Evolutionary conservation across 2,797 vertebrate species (phyloP), one percentile per base, ranked within the genome.

Genomic region (Melanogrammus aeglefinus): DNA sequence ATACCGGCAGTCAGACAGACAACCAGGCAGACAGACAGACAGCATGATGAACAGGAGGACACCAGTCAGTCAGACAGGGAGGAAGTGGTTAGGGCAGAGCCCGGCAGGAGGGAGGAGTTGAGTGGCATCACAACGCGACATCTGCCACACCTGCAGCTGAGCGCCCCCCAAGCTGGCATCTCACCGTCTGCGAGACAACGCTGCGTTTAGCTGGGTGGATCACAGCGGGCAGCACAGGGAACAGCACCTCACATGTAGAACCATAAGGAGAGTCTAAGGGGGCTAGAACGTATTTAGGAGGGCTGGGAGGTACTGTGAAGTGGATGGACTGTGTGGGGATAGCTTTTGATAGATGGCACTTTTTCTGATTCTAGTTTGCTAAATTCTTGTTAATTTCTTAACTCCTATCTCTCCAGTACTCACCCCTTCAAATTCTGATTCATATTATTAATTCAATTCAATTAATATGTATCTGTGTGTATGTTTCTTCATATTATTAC

Each of bases 121-220:
- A 84, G 77, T 86, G 84, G 80, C 83, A 84, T 84, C 80, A 39
- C 79, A 14, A 13, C 29, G 72, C 16, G 83, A 84, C 86, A 86
- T 83, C 85, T 85, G 83, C 41, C 33, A 33, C 80, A 73, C 78
- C 75, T 75, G 44, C 38, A 80, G 79, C 78, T 73, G 27, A 24
- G 57, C n/a, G 0, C 57, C 57, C 57, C 76, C 16, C 35, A 3
- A 71, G 81, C 83, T 31, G 66, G 57, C 83, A 76, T 36, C 83
- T 72, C 35, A 36, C 83, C 36, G 78, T 74, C 82, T 77, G 77
- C 2, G 47, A 36, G 44, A 73, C 78, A 66, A n/a, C 77, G 63
- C 29, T 27, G 51, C 71, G 71, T 47, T 18, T 76, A 80, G 70
- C 78, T 71, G 6, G 41, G 66, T 71, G 80, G 75, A 75, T 81